Conservation (phyloP, 2,888 invertebrate species). For the Perizoma affinitatum region DNA sequence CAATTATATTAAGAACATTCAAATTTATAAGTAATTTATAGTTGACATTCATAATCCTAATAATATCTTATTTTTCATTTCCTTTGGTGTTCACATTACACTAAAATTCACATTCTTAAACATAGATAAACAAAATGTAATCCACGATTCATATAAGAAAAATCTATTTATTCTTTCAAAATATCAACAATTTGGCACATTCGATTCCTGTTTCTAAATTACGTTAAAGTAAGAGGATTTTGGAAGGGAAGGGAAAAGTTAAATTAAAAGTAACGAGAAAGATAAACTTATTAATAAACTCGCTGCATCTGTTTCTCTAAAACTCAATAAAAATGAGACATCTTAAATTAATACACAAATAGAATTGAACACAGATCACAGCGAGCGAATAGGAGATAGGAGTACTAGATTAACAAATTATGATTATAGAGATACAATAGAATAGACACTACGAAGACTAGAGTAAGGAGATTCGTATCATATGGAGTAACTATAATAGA, state of each 20-base stretch:
- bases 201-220: slow-evolving; percentile 69
- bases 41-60: slow-evolving; percentile 37
- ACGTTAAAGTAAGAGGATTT: slow-evolving; percentile 50
- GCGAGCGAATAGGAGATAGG: slow-evolving; percentile 42
- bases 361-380: slow-evolving; percentile 28
- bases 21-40: slow-evolving; percentile 38
- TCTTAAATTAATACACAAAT: slow-evolving; percentile 1
- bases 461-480: slow-evolving; percentile 46
- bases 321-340: slow-evolving; percentile 17
- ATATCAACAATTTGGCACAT: slow-evolving; percentile 81
- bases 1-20: slow-evolving; percentile 34
- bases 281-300: slow-evolving; percentile 31
- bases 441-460: slow-evolving; percentile 69
- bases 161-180: slow-evolving; percentile 57
- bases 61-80: slow-evolving; percentile 53
- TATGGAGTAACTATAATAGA: slow-evolving; percentile 36
- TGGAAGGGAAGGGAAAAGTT: slow-evolving; percentile 45
- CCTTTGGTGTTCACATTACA: slow-evolving; percentile 77
- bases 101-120: slow-evolving; percentile 56
- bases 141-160: slow-evolving; percentile 56
- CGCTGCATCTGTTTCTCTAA: slow-evolving; percentile 24
- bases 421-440: slow-evolving; percentile 51
- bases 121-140: slow-evolving; percentile 46
- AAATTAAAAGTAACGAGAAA: slow-evolving; percentile 37
- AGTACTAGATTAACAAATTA: slow-evolving; percentile 58